phyloP scores from a whole-genome alignment of 2,797 vertebrate genomes.

The Manis javanica region DNA sequence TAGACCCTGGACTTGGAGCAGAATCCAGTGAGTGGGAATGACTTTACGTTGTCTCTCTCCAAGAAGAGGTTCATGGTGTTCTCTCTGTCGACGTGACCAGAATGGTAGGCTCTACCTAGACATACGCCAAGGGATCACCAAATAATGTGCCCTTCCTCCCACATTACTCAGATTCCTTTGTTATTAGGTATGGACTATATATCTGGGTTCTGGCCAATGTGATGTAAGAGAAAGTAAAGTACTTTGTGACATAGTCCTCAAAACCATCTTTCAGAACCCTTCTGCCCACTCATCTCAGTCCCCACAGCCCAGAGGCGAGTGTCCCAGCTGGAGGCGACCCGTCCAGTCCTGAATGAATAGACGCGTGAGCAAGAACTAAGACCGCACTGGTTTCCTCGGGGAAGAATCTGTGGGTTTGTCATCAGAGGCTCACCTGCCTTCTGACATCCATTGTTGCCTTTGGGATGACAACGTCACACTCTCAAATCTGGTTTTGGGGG shows the following conservation, averaged over 20 bases:
- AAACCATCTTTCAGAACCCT: background rate
- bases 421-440: background rate
- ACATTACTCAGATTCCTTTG: background rate
- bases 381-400: background rate
- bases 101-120: background rate
- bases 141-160: background rate
- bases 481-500: background rate
- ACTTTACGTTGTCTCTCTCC: background rate
- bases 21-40: background rate
- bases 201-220: background rate
- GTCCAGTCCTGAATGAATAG: too few relatives aligned
- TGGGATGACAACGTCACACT: background rate
- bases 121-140: background rate
- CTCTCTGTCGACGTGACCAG: background rate
- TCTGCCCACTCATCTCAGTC: too few relatives aligned
- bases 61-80: background rate
- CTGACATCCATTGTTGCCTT: background rate
- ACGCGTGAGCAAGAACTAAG: background rate
- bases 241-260: background rate
- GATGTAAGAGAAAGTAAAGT: background rate
- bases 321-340: background rate
- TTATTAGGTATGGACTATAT: background rate
- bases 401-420: background rate
- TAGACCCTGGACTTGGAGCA: background rate
- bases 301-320: rapidly evolving